Base-by-base conservation (phyloP, 2,888 invertebrate species). In the Agelastica alni region DNA sequence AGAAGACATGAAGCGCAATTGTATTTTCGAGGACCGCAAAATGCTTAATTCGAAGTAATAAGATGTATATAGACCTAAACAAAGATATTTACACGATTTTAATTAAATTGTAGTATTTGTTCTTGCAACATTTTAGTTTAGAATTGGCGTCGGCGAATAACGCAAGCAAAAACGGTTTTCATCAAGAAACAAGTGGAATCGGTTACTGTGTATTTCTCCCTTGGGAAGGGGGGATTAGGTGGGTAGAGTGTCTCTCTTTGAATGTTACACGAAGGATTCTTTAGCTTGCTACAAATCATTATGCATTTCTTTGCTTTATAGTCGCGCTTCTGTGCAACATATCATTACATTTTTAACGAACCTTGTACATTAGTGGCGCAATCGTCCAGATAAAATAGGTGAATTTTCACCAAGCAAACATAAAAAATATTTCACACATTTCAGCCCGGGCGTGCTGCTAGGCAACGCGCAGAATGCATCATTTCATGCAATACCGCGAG, bases 11-110 rank as follows among this genome's bases (percentile, higher is more conserved):
- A 7, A 26, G 7, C 60, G 56, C 58, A 53, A 61, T 51, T 51
- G 61, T 58, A 60, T 60, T 61, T 61, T 64, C 57, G 55, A 63
- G 53, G 46, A 47, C 57, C 57, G 51, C 58, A 51, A 30, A 54
- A 57, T 62, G 62, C 64, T 64, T 65, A 65, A 63, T 64, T 63
- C 58, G 57, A 56, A 64, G 61, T 61, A 65, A 65, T 62, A 64
- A 64, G 65, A 65, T 65, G 63, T 64, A n/a, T n/a, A 65, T 65
- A 59, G 62, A 63, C 56, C 60, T 43, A 58, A 61, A 63, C 61
- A 63, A 60, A 64, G 64, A 62, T 63, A 64, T 61, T 60, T 59
- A 57, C 58, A 48, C 53, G 54, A 60, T 61, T 61, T 65, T 65
- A 65, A 65, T 65, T 65, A 65, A 65, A 60, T 55, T 55, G 58